Percentiles rank a stretch among this genome's conserved stretches.
Conservation (phyloP, 1,140 invertebrate species). For the Protaetia brevitarsis region DNA sequence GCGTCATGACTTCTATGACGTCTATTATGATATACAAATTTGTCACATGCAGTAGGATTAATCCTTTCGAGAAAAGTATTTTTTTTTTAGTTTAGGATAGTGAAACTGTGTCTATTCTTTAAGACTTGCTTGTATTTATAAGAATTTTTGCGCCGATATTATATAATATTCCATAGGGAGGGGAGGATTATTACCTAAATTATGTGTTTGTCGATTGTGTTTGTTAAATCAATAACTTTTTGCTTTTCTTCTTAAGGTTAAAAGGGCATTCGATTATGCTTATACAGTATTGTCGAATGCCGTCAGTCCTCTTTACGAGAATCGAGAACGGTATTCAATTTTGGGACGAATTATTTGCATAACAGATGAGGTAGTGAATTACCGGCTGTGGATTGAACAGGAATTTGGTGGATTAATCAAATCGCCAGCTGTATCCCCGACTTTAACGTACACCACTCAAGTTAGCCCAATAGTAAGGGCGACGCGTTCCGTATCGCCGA, state of each 20-base stretch:
- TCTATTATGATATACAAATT: too few species aligned
- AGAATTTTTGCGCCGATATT: too few species aligned
- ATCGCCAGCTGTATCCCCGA: conserved; percentile 26
- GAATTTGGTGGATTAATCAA: conserved; percentile 28
- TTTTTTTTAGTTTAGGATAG: too few species aligned
- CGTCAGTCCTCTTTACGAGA: conserved; percentile 63
- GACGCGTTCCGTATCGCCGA: conserved; percentile 43
- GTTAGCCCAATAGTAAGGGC: conserved; percentile 27
- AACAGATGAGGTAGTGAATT: conserved; percentile 90
- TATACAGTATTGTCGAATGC: conserved; percentile 82
- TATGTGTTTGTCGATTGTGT: too few species aligned
- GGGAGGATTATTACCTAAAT: too few species aligned
- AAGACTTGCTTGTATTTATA: too few species aligned
- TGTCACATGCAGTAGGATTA: too few species aligned
- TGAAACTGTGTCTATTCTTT: too few species aligned
- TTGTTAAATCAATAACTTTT: neutral
- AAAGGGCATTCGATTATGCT: conserved; percentile 93
- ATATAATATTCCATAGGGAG: too few species aligned
- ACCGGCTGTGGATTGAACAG: conserved; percentile 65
- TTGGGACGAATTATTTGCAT: conserved; percentile 87
- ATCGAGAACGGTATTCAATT: conserved; percentile 63
- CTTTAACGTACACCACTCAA: conserved; percentile 24
- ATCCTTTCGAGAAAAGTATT: too few species aligned
- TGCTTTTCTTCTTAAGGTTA: conserved; percentile 66
- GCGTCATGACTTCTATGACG: too few species aligned